Evolutionary conservation across 2,888 invertebrate genomes (phyloP).

Genomic region (Epistrophe eligans): DNA sequence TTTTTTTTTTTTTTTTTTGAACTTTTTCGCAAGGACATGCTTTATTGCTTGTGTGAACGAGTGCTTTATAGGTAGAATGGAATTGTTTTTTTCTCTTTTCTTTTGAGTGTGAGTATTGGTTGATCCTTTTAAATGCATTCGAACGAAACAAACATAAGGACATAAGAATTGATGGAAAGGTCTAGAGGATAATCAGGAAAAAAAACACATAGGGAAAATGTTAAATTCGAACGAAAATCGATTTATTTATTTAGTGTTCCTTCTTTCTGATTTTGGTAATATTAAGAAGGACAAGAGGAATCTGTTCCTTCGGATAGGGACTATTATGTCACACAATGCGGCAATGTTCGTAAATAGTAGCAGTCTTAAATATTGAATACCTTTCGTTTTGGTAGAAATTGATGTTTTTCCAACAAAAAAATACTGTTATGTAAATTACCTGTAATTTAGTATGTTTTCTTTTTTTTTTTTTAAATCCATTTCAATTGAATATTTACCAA

Average conservation of each 20-base stretch:
- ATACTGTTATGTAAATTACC: too few species aligned
- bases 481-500: too few species aligned
- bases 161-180: neutral
- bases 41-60: slow-evolving; percentile 40
- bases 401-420: too few species aligned
- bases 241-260: neutral
- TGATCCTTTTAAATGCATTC: slow-evolving; percentile 13
- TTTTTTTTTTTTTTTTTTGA: slow-evolving; percentile 10
- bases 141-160: slow-evolving; percentile 5
- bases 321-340: neutral
- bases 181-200: neutral
- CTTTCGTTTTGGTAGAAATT: neutral
- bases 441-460: too few species aligned
- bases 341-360: neutral
- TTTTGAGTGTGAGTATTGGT: neutral
- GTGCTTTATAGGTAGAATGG: neutral
- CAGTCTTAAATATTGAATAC: neutral
- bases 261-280: neutral
- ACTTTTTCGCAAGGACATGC: slow-evolving; percentile 31
- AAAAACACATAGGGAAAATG: slow-evolving; percentile 4
- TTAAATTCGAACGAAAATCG: neutral
- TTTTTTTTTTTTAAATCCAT: too few species aligned
- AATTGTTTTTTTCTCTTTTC: neutral
- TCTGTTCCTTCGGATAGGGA: neutral
- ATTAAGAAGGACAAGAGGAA: neutral